These are phyloP conservation scores for Drosophila basisetae DNA, from an alignment of 2,888 invertebrate genomes.

Conservation along the genomic window DNA sequence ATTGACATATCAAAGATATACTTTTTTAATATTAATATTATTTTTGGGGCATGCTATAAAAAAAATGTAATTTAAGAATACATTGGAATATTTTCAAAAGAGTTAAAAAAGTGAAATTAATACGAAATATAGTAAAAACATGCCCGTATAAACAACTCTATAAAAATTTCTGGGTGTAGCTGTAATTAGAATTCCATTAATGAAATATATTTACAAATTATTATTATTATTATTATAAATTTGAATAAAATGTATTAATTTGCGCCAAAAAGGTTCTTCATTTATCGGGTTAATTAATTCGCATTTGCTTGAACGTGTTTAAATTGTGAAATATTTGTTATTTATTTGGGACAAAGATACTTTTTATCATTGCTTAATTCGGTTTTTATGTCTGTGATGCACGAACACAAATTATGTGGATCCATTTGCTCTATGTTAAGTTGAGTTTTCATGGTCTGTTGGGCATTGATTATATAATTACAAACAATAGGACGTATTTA, in stretches of 20 bases:
- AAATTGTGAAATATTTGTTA: background rate
- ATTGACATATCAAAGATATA: background rate
- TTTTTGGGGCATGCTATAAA: constrained; percentile 19
- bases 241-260: constrained; percentile 9
- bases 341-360: background rate
- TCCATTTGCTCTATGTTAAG: background rate
- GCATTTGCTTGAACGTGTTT: background rate
- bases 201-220: constrained; percentile 16
- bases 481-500: background rate
- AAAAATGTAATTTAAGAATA: background rate
- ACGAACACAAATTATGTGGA: background rate
- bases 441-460: background rate
- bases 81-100: background rate
- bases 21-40: constrained; percentile 6
- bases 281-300: constrained; percentile 5
- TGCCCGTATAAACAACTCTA: constrained; percentile 15
- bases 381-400: background rate
- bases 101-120: constrained; percentile 5
- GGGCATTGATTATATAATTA: background rate
- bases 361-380: background rate
- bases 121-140: constrained; percentile 23
- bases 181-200: background rate
- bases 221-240: constrained; percentile 2
- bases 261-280: background rate
- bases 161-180: background rate